Evolutionary conservation across 2,888 invertebrate genomes (phyloP), one percentile per base, ranked within the genome.

Genomic region (Drosophila meridiana): DNA sequence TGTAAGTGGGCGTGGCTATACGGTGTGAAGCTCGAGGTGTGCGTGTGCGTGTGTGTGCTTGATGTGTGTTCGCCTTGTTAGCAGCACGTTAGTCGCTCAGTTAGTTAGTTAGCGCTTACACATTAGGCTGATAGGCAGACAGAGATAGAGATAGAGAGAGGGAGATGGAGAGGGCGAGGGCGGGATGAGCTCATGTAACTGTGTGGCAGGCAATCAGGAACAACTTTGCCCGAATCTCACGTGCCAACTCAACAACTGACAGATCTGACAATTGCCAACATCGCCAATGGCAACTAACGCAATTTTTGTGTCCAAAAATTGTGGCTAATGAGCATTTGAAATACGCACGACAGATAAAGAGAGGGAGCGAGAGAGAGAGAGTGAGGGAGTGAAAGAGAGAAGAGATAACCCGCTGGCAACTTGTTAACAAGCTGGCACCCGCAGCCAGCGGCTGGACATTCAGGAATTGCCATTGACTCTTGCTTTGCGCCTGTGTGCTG

Each of bases 301-400:
- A 71, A 62, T 74, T 72, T 74, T 77, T 79, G 81, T 83, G 88
- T 77, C 71, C 67, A 73, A 85, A 86, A 79, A 80, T 72, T 78
- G 75, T 72, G 82, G 76, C 88, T 87, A 87, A 89, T 89, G 87
- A 87, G 84, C 86, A 87, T 87, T 86, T 80, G 78, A 78, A 87
- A 80, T 80, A 78, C 87, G 76, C 87, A 84, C 58, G 78, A 68
- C 56, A 32, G 50, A 8, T 2, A 5, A 9, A 2, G 32, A 9
- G 32, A 7, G 40, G 7, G 40, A n/a, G 7, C 26, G 34, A 11
- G 0, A 26, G 42, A 38, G 9, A n/a, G 28, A 8, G 32, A n/a
- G 13, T 28, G 43, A 11, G 20, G 28, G 38, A 9, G 56, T 11
- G 28, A 9, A 36, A 2, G 9, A 20, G 26, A 34, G 28, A 8